phyloP scores from a whole-genome alignment of 2,797 vertebrate genomes.

The Labeo calbasu region DNA sequence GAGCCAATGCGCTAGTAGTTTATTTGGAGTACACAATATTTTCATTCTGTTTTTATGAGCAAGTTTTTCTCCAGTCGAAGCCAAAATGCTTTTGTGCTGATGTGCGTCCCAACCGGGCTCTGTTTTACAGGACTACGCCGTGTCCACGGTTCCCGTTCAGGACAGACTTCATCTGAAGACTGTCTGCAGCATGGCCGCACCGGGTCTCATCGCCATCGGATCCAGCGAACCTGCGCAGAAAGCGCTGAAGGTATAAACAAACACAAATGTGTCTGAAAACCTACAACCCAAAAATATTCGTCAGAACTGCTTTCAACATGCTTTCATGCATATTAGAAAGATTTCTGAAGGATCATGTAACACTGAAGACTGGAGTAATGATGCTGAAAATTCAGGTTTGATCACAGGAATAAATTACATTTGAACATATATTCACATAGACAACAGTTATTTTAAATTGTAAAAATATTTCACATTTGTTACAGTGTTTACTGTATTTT shows the following conservation, averaged over 20 bases:
- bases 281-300: background rate
- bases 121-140: slow-evolving; percentile 90
- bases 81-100: background rate
- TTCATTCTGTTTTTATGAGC: background rate
- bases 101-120: slow-evolving; percentile 37
- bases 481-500: background rate
- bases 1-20: background rate
- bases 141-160: slow-evolving; percentile 91
- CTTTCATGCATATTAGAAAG: background rate
- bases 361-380: background rate
- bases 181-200: slow-evolving; percentile 98
- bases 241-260: slow-evolving; percentile 88
- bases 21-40: background rate
- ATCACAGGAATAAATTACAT: background rate
- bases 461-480: background rate
- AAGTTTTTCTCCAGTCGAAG: background rate
- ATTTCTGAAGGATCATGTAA: background rate
- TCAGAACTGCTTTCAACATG: no score
- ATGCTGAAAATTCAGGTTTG: background rate
- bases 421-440: background rate
- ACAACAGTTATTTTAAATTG: background rate
- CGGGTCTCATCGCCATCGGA: slow-evolving; percentile 92
- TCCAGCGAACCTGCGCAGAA: slow-evolving; percentile 95
- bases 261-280: background rate
- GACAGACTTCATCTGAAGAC: slow-evolving; percentile 91